Percentiles rank a stretch among this genome's conserved stretches.
phyloP scores from a whole-genome alignment of 1,140 invertebrate genomes.

The Colletes latitarsis region DNA sequence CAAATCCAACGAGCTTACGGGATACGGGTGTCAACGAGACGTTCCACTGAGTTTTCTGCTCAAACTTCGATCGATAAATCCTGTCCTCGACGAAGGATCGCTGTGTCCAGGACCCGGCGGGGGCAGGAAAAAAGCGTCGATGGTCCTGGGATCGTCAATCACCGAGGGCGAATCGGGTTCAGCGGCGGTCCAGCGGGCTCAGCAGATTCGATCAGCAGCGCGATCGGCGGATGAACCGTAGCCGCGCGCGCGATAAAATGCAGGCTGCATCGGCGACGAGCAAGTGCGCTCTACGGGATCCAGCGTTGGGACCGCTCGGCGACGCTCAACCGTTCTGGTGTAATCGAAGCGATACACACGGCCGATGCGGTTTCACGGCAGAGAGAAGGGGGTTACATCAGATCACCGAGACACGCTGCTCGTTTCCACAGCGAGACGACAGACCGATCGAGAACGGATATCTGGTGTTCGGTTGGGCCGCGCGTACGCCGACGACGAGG shows the following conservation, averaged over 20 bases:
- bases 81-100: constrained; percentile 6
- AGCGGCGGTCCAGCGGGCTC: background rate
- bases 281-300: constrained; percentile 56
- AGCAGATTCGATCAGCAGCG: constrained; percentile 22
- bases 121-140: background rate
- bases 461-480: constrained; percentile 15
- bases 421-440: constrained; percentile 39
- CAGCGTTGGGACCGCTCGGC: constrained; percentile 56
- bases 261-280: constrained; percentile 41
- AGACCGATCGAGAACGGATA: constrained; percentile 42
- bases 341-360: constrained; percentile 59
- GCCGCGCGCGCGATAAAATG: constrained; percentile 32
- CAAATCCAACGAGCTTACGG: background rate
- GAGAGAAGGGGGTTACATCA: constrained; percentile 36
- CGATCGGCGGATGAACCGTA: constrained; percentile 20
- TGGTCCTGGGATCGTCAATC: no score
- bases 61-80: background rate
- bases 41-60: no score
- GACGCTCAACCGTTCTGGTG: constrained; percentile 57
- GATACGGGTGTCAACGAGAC: no score
- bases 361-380: constrained; percentile 59
- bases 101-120: background rate
- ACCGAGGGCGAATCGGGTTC: no score
- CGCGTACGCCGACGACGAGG: constrained; percentile 23
- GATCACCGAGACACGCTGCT: constrained; percentile 49